Evolutionary conservation across 53 echinoderm and acorn worm genomes (phyloP), one percentile per base, ranked within the genome.

Genomic region (Paracentrotus lividus): DNA sequence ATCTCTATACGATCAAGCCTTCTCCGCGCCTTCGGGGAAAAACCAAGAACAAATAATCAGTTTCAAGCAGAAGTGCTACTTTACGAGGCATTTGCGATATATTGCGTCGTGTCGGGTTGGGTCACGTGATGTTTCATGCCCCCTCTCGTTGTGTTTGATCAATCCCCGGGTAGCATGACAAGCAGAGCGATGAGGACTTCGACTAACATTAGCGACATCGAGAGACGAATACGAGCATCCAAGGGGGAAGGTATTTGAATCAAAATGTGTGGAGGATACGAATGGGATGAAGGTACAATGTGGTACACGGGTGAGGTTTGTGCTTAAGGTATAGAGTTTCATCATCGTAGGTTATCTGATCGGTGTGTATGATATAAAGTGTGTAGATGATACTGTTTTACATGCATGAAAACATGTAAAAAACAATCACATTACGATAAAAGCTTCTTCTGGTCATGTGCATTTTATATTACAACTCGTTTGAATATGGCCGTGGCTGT

Each of bases 1-100:
- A 44, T 81, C 47, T 81, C 27, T 45, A 81, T 81, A 81, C 47
- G 81, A 81, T 81, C 81, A 45, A 24, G 81, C 81, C 47, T 81
- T n/a, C n/a, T n/a, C n/a, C n/a, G n/a, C n/a, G n/a, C n/a, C n/a
- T 4, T 57, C 20, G 44, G 49, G 26, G 81, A 13, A 81, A 16
- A 20, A 81, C 81, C 81, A 47, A 81, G 81, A 81, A 81, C 81
- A 81, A 81, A 81, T 81, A 81, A 81, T 81, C 81, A 81, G 81
- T 81, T 81, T 81, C 81, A 47, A 81, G 81, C 81, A 81, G 24
- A 81, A 81, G 81, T 47, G 81, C 81, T 81, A 45, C 49, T 81
- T 33, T 81, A 47, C 49, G 36, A 42, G 77, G 77, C 43, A 21
- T 77, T 77, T 77, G 44, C 45, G 47, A 45, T 81, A n/a, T n/a